Evolutionary conservation across 1,140 invertebrate genomes (phyloP).

Genomic region (Halictus rubicundus): DNA sequence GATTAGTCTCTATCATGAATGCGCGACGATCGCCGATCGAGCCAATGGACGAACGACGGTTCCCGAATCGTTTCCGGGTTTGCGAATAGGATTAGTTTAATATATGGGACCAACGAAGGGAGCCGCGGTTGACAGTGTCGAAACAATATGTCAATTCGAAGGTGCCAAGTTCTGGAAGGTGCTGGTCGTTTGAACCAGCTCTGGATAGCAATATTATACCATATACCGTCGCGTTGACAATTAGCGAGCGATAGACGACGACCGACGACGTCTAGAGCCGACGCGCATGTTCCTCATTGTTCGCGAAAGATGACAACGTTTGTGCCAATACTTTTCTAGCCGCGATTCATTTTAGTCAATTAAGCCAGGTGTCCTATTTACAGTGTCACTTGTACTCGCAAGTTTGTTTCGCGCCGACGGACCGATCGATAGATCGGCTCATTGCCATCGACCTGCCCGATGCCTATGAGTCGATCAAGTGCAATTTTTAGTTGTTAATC

Average conservation of each 20-base stretch:
- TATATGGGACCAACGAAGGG: neutral
- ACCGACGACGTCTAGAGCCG: neutral
- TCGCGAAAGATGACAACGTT: neutral
- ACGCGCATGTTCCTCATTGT: slow-evolving; percentile 14
- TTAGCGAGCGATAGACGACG: neutral
- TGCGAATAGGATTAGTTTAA: no score
- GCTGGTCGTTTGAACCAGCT: neutral
- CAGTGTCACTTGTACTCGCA: neutral
- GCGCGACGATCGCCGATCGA: no score
- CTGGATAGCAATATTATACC: no score
- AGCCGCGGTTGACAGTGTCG: neutral
- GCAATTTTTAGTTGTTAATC: neutral
- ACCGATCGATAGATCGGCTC: no score
- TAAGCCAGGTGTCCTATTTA: neutral
- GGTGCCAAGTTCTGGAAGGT: neutral
- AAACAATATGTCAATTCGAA: neutral
- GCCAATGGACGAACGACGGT: no score
- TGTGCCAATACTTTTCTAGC: no score
- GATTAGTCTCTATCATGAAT: no score
- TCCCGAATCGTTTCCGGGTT: no score
- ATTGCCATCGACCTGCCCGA: no score
- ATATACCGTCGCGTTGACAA: no score
- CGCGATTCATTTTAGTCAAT: neutral
- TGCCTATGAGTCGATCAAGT: neutral
- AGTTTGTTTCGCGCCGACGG: neutral